These are phyloP conservation scores for Sander lucioperca DNA, from an alignment of 2,113 vertebrate species.

Conservation along the genomic window DNA sequence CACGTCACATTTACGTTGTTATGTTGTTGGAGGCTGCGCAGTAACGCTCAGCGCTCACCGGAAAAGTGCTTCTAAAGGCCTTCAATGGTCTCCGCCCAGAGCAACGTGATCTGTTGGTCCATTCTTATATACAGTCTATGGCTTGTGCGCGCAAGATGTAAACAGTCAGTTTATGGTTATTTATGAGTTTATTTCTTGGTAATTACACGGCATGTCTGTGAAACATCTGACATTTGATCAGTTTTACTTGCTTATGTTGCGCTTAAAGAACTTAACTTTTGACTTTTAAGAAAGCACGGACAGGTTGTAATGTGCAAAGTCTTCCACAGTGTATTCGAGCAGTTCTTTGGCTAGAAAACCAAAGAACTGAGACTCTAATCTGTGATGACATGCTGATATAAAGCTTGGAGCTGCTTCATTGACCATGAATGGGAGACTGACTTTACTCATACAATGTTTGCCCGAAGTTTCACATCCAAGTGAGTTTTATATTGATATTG, in stretches of 20 bases:
- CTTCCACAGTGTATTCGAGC: slow-evolving; percentile 5
- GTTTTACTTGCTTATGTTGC: slow-evolving; percentile 15
- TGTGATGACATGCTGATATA: slow-evolving; percentile 70
- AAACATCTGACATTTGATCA: slow-evolving; percentile 30
- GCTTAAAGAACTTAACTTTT: slow-evolving; percentile 11
- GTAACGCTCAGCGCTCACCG: too few relatives aligned
- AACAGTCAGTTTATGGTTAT: slow-evolving; percentile 40
- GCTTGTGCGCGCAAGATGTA: too few relatives aligned
- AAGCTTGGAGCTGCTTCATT: slow-evolving; percentile 63
- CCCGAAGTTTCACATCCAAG: slow-evolving; percentile 63
- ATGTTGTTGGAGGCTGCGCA: too few relatives aligned
- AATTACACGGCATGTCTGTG: slow-evolving; percentile 40
- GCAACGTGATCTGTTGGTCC: too few relatives aligned
- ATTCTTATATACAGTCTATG: too few relatives aligned
- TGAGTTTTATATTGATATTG: slow-evolving; percentile 56
- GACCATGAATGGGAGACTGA: slow-evolving; percentile 64
- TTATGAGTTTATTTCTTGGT: slow-evolving; percentile 52
- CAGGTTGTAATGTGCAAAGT: slow-evolving; percentile 8
- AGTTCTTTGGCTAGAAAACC: slow-evolving; percentile 36
- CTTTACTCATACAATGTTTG: slow-evolving; percentile 65
- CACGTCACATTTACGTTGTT: too few relatives aligned
- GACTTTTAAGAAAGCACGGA: slow-evolving; percentile 1
- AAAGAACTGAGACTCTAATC: slow-evolving; percentile 61
- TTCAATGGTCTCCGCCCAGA: too few relatives aligned
- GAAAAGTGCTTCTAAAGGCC: too few relatives aligned